Evolutionary conservation across 2,797 vertebrate genomes (phyloP), one percentile per base, ranked within the genome.

Genomic region (Rhinoraja longicauda): DNA sequence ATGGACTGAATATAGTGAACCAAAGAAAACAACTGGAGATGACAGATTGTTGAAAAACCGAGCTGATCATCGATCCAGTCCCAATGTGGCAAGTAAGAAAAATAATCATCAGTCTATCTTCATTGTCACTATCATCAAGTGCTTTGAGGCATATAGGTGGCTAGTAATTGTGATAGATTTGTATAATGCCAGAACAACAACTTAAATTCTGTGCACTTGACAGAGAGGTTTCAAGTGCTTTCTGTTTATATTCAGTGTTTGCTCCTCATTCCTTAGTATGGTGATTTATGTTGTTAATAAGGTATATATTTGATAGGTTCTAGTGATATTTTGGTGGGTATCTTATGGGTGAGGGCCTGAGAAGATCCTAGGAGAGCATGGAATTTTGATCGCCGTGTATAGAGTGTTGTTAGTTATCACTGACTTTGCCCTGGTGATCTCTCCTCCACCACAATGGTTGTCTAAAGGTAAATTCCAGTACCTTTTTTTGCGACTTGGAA

Each of bases 1-100:
- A 0, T 99, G 98, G 98, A 97, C 98, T 0, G 96, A 98, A 64
- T 98, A 98, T 95, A 97, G 96, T 0, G 98, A 99, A 96, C 98
- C 98, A 96, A 98, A 98, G 97, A 98, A 97, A 95, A 95, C 97
- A 95, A 96, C 97, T 0, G 96, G 97, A 0, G 99, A 99, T 45
- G 99, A 99, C 0, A 96, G 98, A 64, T 95, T 99, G 57, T 96
- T 97, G 94, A 99, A 99, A 96, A 99, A 99, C 95, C 96, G 99
- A 57, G 97, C 97, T 0, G 98, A 99, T 94, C 99, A 99, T 95
- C 98, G 99, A 70, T 99, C 99, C 94, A 99, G 98, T 95, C 99
- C 99, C 94, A 99, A 99, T 92, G 99, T 99, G 93, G 99, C 99
- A 95, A 99, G 99, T 99, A 96, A 97, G 98, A 93, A 78, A 29